Conservation (phyloP, 1,140 invertebrate genomes). For the Drosophila persimilis region DNA sequence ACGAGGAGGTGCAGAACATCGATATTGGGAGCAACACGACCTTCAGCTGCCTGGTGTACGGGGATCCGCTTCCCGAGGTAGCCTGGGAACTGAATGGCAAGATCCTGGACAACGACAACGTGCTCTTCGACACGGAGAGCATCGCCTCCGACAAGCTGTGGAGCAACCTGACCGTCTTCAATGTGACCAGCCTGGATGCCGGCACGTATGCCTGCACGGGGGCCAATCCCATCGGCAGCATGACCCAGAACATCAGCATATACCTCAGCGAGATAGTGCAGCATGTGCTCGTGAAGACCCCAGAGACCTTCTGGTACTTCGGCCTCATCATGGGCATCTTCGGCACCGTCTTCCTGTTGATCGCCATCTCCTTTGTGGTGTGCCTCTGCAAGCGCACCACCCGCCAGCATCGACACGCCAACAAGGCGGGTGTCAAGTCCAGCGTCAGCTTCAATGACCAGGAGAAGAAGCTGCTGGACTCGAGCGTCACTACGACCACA, state of each 20-base stretch:
- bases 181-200: constrained; percentile 89
- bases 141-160: constrained; percentile 83
- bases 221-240: constrained; percentile 88
- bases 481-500: constrained; percentile 89
- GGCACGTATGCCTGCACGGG: constrained; percentile 92
- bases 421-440: constrained; percentile 86
- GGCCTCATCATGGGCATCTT: constrained; percentile 82
- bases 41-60: constrained; percentile 90
- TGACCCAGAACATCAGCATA: constrained; percentile 88
- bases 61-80: constrained; percentile 92
- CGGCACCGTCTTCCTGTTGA: constrained; percentile 76
- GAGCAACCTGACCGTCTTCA: constrained; percentile 89
- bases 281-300: constrained; percentile 83
- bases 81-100: constrained; percentile 92
- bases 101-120: constrained; percentile 84
- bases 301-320: constrained; percentile 83
- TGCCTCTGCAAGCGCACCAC: constrained; percentile 85
- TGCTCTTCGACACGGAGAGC: constrained; percentile 78
- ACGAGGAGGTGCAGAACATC: constrained; percentile 86
- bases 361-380: constrained; percentile 79
- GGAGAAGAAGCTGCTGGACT: constrained; percentile 91
- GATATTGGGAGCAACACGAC: constrained; percentile 90
- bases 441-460: constrained; percentile 92
- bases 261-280: constrained; percentile 88
- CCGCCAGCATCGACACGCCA: constrained; percentile 84